Conservation (phyloP, 2,797 vertebrate genomes). For the Acrocephalus scirpaceus region DNA sequence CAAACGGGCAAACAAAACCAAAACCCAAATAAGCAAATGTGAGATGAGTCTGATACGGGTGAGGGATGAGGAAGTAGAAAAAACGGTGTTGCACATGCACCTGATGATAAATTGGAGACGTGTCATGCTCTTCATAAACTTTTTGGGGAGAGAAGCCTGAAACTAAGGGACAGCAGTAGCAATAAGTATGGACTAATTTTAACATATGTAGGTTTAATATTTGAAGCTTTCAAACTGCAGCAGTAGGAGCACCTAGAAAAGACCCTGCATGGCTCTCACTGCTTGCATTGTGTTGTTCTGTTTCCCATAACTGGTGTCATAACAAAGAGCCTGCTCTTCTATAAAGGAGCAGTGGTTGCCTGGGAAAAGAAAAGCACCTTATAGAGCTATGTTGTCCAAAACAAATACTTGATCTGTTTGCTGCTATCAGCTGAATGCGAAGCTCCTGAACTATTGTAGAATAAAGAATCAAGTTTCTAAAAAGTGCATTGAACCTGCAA, state of each 20-base stretch:
- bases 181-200: background rate
- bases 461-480: background rate
- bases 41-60: background rate
- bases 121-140: background rate
- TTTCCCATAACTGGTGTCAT: background rate
- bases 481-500: background rate
- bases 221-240: background rate
- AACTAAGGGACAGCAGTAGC: background rate
- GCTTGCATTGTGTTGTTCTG: background rate
- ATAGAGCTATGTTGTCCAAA: background rate
- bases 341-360: background rate
- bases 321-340: background rate
- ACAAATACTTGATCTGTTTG: background rate
- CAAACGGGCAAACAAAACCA: background rate
- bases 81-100: rapidly evolving
- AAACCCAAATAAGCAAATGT: background rate
- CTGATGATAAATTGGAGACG: background rate
- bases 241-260: background rate
- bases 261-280: background rate
- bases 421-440: background rate
- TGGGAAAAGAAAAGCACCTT: background rate
- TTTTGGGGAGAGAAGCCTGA: background rate
- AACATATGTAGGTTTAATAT: background rate
- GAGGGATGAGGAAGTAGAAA: background rate
- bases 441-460: background rate